Evolutionary conservation across 1,140 invertebrate species (phyloP).

Genomic region (Globodera rostochiensis): DNA sequence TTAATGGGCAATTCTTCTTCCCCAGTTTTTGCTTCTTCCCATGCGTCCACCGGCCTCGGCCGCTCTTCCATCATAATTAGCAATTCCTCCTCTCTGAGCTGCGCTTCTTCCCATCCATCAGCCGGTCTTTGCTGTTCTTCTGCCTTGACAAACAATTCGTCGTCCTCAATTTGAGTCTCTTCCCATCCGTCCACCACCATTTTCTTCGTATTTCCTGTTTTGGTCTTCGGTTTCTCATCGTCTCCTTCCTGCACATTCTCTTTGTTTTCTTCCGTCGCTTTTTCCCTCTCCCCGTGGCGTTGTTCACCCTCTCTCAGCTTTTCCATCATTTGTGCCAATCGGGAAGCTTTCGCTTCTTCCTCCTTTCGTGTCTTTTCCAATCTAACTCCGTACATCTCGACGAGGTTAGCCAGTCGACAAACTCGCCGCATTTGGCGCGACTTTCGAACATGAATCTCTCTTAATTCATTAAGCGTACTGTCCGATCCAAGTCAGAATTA

Average conservation of each 20-base stretch:
- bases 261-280: slow-evolving; percentile 3
- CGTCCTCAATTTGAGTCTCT: background rate
- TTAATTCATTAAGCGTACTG: slow-evolving; percentile 31
- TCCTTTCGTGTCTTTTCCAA: slow-evolving; percentile 27
- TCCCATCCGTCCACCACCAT: background rate
- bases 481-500: too few relatives aligned
- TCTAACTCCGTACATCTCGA: slow-evolving; percentile 46
- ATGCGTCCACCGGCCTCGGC: background rate
- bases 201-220: slow-evolving; percentile 19
- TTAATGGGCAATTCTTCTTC: slow-evolving; percentile 3
- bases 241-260: background rate
- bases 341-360: slow-evolving; percentile 32
- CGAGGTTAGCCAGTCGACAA: slow-evolving; percentile 54
- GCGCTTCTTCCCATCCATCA: slow-evolving; percentile 28
- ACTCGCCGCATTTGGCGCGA: slow-evolving; percentile 41
- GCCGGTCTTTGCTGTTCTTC: background rate
- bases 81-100: slow-evolving; percentile 9
- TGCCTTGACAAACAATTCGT: slow-evolving; percentile 4
- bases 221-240: background rate
- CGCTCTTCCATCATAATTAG: background rate
- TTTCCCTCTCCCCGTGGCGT: background rate
- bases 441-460: slow-evolving; percentile 50
- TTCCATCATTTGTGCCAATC: slow-evolving; percentile 17
- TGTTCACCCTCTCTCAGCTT: slow-evolving; percentile 14
- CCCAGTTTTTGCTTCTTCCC: slow-evolving; percentile 8